Conservation (phyloP, 2,888 invertebrate genomes). For the Ischnura elegans region DNA sequence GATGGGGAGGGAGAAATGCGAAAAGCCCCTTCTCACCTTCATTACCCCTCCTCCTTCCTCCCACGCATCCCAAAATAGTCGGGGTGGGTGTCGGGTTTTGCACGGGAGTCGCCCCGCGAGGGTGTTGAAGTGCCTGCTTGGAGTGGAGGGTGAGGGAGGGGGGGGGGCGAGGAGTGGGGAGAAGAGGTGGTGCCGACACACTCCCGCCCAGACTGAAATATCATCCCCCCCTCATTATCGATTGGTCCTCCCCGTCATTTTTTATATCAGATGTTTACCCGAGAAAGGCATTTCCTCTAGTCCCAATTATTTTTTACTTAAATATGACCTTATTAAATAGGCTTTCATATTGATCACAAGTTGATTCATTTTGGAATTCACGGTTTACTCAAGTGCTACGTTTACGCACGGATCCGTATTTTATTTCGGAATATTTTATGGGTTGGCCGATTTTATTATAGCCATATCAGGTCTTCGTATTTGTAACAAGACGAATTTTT, state of each 20-base stretch:
- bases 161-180: neutral
- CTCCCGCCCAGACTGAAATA: conserved; percentile 11
- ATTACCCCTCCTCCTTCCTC: neutral
- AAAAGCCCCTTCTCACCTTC: neutral
- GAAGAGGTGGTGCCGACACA: neutral
- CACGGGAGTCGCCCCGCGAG: neutral
- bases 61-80: conserved; percentile 60
- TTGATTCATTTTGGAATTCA: too few species aligned
- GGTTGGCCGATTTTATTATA: too few species aligned
- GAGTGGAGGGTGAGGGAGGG: neutral
- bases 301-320: too few species aligned
- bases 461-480: too few species aligned
- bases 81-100: neutral
- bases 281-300: too few species aligned
- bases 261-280: too few species aligned
- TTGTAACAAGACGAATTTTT: too few species aligned
- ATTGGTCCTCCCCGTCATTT: neutral
- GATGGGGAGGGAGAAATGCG: neutral
- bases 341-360: too few species aligned
- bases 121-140: neutral
- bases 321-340: too few species aligned
- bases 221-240: neutral
- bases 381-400: too few species aligned
- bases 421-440: too few species aligned
- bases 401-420: too few species aligned